phyloP scores from a whole-genome alignment of 2,888 invertebrate genomes.

The Hydraecia micacea region DNA sequence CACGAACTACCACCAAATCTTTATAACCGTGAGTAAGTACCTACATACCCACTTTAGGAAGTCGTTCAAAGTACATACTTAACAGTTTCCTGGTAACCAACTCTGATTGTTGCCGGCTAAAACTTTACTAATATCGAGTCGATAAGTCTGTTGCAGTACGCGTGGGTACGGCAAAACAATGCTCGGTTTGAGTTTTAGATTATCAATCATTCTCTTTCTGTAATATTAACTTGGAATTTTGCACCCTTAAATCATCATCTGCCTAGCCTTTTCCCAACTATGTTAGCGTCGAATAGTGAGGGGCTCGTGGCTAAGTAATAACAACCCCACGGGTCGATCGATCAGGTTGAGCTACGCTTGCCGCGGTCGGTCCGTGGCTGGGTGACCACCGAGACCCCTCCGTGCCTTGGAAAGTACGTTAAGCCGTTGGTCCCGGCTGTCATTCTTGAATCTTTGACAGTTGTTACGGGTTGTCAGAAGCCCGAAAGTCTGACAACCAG shows the following conservation, averaged over 20 bases:
- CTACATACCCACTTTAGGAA: background rate
- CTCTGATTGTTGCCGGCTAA: conserved; percentile 16
- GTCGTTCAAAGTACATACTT: conserved; percentile 9
- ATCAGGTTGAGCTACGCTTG: too few relatives aligned
- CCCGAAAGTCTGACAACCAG: too few relatives aligned
- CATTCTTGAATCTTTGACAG: too few relatives aligned
- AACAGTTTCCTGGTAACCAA: conserved; percentile 15
- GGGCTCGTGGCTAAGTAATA: too few relatives aligned
- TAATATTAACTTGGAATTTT: background rate
- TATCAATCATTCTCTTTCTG: background rate
- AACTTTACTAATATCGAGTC: conserved; percentile 48
- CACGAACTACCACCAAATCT: background rate
- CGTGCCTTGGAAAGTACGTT: too few relatives aligned
- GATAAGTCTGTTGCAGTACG: conserved; percentile 6
- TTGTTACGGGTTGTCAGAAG: too few relatives aligned
- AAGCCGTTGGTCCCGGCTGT: too few relatives aligned
- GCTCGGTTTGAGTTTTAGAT: background rate
- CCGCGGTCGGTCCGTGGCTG: too few relatives aligned
- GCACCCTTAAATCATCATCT: background rate
- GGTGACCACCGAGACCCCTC: too few relatives aligned
- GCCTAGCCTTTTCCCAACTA: too few relatives aligned
- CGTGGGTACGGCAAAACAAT: background rate
- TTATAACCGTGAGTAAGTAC: background rate
- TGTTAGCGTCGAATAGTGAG: too few relatives aligned
- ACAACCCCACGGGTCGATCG: too few relatives aligned